Conservation (phyloP, 2,888 invertebrate species). For the Aporophyla lueneburgensis region DNA sequence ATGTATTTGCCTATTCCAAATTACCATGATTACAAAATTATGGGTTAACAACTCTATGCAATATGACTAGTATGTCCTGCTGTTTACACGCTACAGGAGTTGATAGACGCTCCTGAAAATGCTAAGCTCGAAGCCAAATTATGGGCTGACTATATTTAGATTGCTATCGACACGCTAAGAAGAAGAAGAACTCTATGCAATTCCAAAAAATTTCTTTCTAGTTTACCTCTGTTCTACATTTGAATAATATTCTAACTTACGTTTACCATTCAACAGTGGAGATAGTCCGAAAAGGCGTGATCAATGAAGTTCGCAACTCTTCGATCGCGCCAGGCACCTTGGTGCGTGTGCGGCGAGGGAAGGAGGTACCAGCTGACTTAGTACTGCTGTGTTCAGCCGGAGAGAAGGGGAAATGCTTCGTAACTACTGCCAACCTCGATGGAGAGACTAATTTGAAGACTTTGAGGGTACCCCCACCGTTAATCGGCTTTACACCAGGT, state of each 20-base stretch:
- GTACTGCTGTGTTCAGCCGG: conserved; percentile 93
- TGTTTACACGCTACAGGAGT: too few relatives aligned
- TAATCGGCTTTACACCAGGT: conserved; percentile 86
- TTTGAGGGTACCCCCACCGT: conserved; percentile 84
- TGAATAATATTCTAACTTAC: background rate
- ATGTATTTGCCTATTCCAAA: background rate
- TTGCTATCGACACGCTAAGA: too few relatives aligned
- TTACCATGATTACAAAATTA: background rate
- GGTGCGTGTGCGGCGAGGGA: conserved; percentile 93
- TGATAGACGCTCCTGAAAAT: too few relatives aligned
- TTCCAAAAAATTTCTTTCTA: too few relatives aligned
- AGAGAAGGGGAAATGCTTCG: conserved; percentile 93
- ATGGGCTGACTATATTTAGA: too few relatives aligned
- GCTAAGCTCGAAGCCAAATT: too few relatives aligned
- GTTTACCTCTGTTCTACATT: background rate
- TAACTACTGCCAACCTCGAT: conserved; percentile 97
- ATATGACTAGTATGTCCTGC: too few relatives aligned
- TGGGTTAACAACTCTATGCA: background rate
- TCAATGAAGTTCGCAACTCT: conserved; percentile 89
- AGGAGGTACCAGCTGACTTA: conserved; percentile 96
- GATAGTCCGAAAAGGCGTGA: conserved; percentile 89
- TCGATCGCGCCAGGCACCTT: conserved; percentile 94
- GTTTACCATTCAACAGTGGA: conserved; percentile 83
- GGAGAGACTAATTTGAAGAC: conserved; percentile 95
- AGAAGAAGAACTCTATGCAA: too few relatives aligned